These are phyloP conservation scores for Clangula hyemalis DNA, from an alignment of 2,797 vertebrate genomes.

Conservation along the genomic window DNA sequence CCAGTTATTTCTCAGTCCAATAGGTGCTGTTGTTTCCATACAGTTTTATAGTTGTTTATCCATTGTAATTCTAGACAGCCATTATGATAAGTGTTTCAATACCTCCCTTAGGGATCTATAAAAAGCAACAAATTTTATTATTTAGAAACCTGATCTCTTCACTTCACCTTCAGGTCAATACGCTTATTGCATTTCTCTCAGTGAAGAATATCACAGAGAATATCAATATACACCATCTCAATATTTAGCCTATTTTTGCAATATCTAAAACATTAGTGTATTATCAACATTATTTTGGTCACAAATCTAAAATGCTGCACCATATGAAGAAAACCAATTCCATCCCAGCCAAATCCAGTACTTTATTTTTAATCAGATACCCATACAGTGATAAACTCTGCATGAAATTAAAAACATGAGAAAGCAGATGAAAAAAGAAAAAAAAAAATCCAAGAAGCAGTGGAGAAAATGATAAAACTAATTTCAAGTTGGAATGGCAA, in stretches of 20 bases:
- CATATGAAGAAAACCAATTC: background rate
- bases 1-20: background rate
- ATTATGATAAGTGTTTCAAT: background rate
- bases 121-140: background rate
- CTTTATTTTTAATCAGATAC: background rate
- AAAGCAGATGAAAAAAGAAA: background rate
- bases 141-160: background rate
- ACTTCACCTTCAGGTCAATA: background rate
- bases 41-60: background rate
- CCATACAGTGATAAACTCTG: background rate
- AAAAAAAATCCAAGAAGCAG: background rate
- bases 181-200: background rate
- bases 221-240: background rate
- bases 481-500: background rate
- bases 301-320: background rate
- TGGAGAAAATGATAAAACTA: background rate
- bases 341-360: background rate
- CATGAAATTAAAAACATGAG: background rate
- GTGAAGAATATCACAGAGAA: background rate
- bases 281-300: background rate
- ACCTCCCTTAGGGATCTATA: background rate
- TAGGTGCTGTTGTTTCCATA: background rate
- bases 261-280: background rate
- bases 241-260: background rate
- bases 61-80: background rate